phyloP scores from a whole-genome alignment of 2,113 vertebrate genomes.

The Lepisosteus oculatus region DNA sequence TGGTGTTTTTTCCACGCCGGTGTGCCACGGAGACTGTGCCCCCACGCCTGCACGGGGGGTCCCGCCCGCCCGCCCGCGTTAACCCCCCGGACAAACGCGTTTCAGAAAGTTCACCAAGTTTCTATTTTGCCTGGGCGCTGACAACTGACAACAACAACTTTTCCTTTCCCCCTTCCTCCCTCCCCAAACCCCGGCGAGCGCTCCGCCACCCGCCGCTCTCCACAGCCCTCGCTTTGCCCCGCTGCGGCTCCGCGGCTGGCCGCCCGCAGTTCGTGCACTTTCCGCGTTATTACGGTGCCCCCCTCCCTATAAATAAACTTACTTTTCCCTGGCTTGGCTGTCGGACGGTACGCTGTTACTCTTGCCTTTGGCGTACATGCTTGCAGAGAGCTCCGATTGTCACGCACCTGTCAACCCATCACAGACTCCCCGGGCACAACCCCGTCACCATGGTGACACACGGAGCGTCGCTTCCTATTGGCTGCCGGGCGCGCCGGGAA shows the following conservation, averaged over 20 bases:
- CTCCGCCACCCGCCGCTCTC: conserved; percentile 31
- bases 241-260: conserved; percentile 45
- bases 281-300: conserved; percentile 47
- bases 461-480: conserved; percentile 79
- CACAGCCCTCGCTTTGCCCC: conserved; percentile 37
- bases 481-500: conserved; percentile 55
- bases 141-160: conserved; percentile 37
- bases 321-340: conserved; percentile 95
- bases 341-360: conserved; percentile 92
- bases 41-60: no score
- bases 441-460: conserved; percentile 92
- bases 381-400: conserved; percentile 93
- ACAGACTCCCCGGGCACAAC: conserved; percentile 87
- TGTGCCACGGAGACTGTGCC: no score
- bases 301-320: conserved; percentile 71
- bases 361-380: conserved; percentile 97
- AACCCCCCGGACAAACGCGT: no score
- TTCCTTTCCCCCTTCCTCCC: conserved; percentile 43
- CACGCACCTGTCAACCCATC: conserved; percentile 97
- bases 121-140: conserved; percentile 16
- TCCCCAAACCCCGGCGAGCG: conserved; percentile 26
- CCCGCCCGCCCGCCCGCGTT: no score
- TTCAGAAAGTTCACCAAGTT: not conserved
- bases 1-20: no score
- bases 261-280: conserved; percentile 45